These are phyloP conservation scores for Pelodiscus sinensis DNA, from an alignment of 2,113 vertebrate genomes.

Conservation along the genomic window DNA sequence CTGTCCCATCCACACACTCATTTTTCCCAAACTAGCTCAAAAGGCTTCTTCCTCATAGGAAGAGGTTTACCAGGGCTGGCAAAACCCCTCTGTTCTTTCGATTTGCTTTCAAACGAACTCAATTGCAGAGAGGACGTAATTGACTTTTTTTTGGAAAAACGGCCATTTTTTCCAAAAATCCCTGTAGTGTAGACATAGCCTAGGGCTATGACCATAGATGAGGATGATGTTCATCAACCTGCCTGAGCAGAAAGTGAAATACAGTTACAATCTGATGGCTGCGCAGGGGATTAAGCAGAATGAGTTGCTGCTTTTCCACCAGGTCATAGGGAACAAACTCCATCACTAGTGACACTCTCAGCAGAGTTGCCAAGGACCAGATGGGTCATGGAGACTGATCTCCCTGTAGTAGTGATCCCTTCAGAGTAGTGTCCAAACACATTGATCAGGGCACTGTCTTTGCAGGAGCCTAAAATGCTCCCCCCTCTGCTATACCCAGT, in stretches of 20 bases:
- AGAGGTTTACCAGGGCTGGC: too few species aligned
- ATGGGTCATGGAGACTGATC: fast-evolving
- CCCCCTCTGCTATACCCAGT: fast-evolving
- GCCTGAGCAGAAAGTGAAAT: not conserved
- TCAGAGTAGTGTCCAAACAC: not conserved
- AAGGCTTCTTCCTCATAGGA: too few species aligned
- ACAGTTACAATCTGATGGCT: not conserved
- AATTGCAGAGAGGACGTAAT: too few species aligned
- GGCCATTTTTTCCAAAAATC: too few species aligned
- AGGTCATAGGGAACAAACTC: fast-evolving
- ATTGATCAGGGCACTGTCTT: not conserved
- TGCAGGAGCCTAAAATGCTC: not conserved
- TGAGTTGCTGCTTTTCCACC: not conserved
- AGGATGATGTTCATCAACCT: not conserved
- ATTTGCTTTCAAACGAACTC: too few species aligned
- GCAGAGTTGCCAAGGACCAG: fast-evolving
- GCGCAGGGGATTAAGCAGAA: not conserved
- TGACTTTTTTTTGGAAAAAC: too few species aligned
- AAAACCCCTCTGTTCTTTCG: too few species aligned
- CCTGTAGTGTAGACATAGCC: too few species aligned
- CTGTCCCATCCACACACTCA: too few species aligned
- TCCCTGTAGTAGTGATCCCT: not conserved
- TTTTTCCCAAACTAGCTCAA: too few species aligned
- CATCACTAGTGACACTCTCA: not conserved
- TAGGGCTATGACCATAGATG: not conserved